Evolutionary conservation across 2,797 vertebrate species (phyloP).

Genomic region (Ispidina picta): DNA sequence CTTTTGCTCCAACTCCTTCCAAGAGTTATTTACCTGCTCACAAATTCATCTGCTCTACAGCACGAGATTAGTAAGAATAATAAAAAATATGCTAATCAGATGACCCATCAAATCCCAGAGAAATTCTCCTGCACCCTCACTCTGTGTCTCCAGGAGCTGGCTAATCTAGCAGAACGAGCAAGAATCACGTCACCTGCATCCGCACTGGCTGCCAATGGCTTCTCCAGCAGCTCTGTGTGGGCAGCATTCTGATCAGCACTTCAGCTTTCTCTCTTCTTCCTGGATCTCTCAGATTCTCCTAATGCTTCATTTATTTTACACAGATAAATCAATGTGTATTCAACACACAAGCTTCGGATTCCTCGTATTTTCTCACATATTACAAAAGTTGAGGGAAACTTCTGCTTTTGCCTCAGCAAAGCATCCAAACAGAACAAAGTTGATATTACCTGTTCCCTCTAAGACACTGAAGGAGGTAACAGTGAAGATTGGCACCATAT

Average conservation of each 20-base stretch:
- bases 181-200: constrained; percentile 31
- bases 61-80: constrained; percentile 6
- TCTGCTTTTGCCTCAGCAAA: background rate
- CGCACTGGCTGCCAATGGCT: background rate
- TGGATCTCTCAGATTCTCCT: background rate
- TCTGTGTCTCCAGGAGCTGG: background rate
- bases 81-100: constrained; percentile 33
- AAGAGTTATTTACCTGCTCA: background rate
- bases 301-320: background rate
- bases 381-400: background rate
- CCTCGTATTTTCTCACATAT: background rate
- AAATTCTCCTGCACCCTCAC: background rate
- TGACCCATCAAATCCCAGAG: constrained; percentile 25
- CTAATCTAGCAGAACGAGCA: constrained; percentile 26
- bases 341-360: background rate
- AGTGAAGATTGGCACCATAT: background rate
- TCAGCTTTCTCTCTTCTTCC: background rate
- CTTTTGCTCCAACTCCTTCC: background rate
- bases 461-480: background rate
- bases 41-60: background rate
- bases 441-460: background rate
- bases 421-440: background rate
- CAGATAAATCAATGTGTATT: background rate
- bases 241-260: constrained; percentile 28
- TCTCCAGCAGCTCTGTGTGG: background rate